Percentiles rank a stretch among this genome's conserved stretches.
phyloP scores from a whole-genome alignment of 2,797 vertebrate species.

The Halcyon chelicuti region DNA sequence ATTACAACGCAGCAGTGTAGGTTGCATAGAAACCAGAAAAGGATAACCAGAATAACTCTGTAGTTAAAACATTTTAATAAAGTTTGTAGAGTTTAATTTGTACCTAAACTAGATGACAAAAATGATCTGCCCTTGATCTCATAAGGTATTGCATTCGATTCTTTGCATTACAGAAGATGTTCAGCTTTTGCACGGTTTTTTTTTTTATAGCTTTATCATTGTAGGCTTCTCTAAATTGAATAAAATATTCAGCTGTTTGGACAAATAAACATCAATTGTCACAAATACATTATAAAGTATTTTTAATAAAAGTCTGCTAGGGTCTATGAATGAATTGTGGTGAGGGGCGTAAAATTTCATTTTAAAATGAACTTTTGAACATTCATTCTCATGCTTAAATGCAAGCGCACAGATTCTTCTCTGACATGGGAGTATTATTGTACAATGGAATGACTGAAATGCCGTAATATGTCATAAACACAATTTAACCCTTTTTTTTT shows the following conservation, averaged over 20 bases:
- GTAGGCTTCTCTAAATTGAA: neutral
- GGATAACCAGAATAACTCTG: neutral
- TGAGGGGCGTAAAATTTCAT: neutral
- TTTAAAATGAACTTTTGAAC: neutral
- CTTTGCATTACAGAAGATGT: neutral
- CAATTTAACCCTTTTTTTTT: neutral
- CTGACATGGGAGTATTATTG: neutral
- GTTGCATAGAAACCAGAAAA: neutral
- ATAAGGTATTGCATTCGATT: neutral
- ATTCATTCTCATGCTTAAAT: neutral
- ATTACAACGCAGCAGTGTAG: neutral
- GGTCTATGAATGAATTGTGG: neutral
- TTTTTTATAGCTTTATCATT: neutral
- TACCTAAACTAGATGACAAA: neutral
- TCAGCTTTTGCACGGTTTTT: neutral
- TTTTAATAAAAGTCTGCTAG: slow-evolving; percentile 13
- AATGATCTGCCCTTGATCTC: neutral
- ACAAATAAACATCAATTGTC: neutral
- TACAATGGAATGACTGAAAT: neutral
- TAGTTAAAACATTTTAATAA: neutral
- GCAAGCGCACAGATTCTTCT: neutral
- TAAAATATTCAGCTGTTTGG: neutral
- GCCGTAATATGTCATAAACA: neutral
- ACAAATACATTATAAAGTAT: neutral
- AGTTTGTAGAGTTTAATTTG: neutral